Base-by-base conservation (phyloP, 2,888 invertebrate species). In the Ornithoptera alexandrae region DNA sequence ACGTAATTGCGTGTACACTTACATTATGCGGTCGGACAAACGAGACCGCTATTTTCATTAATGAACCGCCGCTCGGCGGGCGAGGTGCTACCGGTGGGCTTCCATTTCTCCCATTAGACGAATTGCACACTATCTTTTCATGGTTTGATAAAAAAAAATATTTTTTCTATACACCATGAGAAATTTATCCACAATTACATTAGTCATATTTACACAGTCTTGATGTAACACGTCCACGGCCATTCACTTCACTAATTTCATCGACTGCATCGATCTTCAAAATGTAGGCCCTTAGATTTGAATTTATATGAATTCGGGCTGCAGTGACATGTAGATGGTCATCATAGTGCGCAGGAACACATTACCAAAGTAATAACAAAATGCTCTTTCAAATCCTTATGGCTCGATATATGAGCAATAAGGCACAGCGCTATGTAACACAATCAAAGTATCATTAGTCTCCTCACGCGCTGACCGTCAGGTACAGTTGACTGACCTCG, bases 401-500 rank as follows among this genome's bases (percentile, higher is more conserved):
- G 20, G 68, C 6, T 65, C 61, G 61, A 61, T 61, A 65, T 69
- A 65, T 65, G 65, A 65, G 61, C 62, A 58, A 69, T 69, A 65
- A 69, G 57, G 57, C 30, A 10, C 42, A 64, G 12, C 22, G 62
- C 10, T 24, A 30, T 69, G 58, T 66, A 63, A 62, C 58, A 65
- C 62, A 67, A 70, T 70, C 59, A 66, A 61, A 58, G 18, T 20
- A 36, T 70, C 59, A 56, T 39, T 59, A 70, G 62, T 66, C 66
- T 30, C 20, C 59, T 70, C 70, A 67, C 70, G 70, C 62, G 50
- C 53, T 20, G 22, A 63, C 36, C 39, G 42, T 36, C 57, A 46
- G 39, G 58, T 46, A 56, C 67, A n/a, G 70, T 70, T 70, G 70
- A 70, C 62, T 67, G 66, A 70, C 70, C 63, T 70, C 67, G 67